Percentiles rank a stretch among this genome's conserved stretches.
Conservation (phyloP, 1,140 invertebrate genomes). For the Drosophila paulistorum region DNA sequence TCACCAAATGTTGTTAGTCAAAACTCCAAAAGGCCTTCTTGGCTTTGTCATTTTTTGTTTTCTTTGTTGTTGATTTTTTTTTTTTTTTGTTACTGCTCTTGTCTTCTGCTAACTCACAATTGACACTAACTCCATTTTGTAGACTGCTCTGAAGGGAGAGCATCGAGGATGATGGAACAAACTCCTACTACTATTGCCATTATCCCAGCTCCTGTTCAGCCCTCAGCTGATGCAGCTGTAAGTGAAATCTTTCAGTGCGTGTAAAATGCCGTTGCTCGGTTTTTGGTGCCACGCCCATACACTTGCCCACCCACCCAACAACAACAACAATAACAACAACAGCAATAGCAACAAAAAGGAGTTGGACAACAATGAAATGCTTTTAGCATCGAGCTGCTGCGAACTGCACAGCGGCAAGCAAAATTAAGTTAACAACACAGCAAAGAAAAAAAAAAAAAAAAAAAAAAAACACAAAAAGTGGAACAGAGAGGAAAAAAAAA, state of each 20-base stretch:
- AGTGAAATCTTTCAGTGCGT: constrained; percentile 63
- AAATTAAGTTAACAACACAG: constrained; percentile 67
- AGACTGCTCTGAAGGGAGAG: neutral
- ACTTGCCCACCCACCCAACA: constrained; percentile 28
- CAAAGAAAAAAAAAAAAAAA: neutral
- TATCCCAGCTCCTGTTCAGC: neutral
- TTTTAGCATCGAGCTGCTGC: constrained; percentile 51
- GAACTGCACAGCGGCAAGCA: constrained; percentile 38
- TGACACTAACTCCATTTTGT: constrained; percentile 24
- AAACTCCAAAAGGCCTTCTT: constrained; percentile 8
- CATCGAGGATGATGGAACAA: neutral
- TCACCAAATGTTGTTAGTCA: constrained; percentile 11
- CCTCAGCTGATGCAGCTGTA: constrained; percentile 25
- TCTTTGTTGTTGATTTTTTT: neutral
- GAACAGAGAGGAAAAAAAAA: neutral
- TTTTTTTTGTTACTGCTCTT: neutral
- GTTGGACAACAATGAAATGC: constrained; percentile 70
- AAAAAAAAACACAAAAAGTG: constrained; percentile 9
- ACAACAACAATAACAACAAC: constrained; percentile 32
- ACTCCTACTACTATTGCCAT: neutral
- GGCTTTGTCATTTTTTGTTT: neutral
- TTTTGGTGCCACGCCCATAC: constrained; percentile 56
- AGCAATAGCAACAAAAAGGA: constrained; percentile 24
- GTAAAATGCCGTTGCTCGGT: constrained; percentile 61
- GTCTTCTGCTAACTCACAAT: constrained; percentile 17